phyloP scores from a whole-genome alignment of 1,140 invertebrate species.

The Gryllus bimaculatus region DNA sequence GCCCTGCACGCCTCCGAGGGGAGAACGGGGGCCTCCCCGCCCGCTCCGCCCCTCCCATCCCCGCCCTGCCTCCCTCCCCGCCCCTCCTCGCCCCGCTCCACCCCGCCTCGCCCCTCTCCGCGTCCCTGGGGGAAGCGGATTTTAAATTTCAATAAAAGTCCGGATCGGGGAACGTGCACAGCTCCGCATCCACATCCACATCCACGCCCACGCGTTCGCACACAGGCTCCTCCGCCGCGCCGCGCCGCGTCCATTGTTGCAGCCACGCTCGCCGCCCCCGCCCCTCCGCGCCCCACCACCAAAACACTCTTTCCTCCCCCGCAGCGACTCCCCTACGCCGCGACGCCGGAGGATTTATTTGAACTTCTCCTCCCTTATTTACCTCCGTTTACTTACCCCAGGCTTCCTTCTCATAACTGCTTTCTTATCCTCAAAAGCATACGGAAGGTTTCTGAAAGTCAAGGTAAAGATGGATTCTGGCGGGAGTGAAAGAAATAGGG shows the following conservation, averaged over 20 bases:
- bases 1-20: no score
- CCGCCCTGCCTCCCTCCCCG: no score
- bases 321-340: not conserved
- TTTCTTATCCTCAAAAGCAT: slow-evolving; percentile 1
- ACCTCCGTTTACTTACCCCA: not conserved
- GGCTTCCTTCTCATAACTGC: not conserved
- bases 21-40: no score
- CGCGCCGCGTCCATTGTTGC: not conserved
- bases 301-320: not conserved
- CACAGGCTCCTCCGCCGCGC: no score
- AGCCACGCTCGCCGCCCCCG: not conserved
- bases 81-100: no score
- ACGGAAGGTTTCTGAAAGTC: not conserved
- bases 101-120: no score
- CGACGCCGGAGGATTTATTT: not conserved
- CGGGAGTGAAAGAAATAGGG: no score
- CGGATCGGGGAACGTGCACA: not conserved
- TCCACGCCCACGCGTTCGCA: not conserved
- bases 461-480: not conserved
- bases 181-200: not conserved
- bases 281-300: not conserved
- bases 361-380: not conserved
- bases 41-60: no score
- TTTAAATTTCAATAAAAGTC: slow-evolving; percentile 6
- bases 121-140: not conserved